Percentiles rank a stretch among this genome's conserved stretches.
These are phyloP conservation scores for Rhagonycha fulva DNA, from an alignment of 2,888 invertebrate species.

Conservation along the genomic window DNA sequence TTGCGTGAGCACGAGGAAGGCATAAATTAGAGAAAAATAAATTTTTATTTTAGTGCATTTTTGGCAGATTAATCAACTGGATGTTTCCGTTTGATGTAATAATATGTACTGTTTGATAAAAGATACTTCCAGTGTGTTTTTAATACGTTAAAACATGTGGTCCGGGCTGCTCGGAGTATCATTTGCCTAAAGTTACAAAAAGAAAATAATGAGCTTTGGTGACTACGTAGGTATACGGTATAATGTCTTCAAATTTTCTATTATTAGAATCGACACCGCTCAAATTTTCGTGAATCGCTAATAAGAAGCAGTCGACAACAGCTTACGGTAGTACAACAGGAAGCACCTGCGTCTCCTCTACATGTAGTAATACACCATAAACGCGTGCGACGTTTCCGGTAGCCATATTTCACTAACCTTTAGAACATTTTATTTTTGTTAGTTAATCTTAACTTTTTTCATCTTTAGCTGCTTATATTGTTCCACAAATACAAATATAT, in stretches of 20 bases:
- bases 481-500: neutral
- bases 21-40: neutral
- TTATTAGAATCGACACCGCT: conserved; percentile 29
- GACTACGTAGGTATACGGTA: conserved; percentile 4
- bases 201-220: conserved; percentile 16
- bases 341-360: conserved; percentile 35
- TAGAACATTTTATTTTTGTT: conserved; percentile 20
- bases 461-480: neutral
- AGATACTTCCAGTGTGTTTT: neutral
- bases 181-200: conserved; percentile 12
- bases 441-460: neutral
- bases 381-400: conserved; percentile 38
- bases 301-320: conserved; percentile 33
- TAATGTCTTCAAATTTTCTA: conserved; percentile 27
- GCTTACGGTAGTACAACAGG: conserved; percentile 32
- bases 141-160: neutral
- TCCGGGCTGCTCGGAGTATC: neutral
- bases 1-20: neutral
- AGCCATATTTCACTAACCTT: conserved; percentile 32
- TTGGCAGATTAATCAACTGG: neutral
- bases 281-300: conserved; percentile 32
- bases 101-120: neutral
- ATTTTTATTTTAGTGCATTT: neutral
- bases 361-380: conserved; percentile 32
- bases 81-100: neutral